A percentile compares a stretch with the other conserved stretches of the same genome.
These are phyloP conservation scores for Tarsius wallacei DNA, from an alignment of 2,797 vertebrate species.

Conservation along the genomic window DNA sequence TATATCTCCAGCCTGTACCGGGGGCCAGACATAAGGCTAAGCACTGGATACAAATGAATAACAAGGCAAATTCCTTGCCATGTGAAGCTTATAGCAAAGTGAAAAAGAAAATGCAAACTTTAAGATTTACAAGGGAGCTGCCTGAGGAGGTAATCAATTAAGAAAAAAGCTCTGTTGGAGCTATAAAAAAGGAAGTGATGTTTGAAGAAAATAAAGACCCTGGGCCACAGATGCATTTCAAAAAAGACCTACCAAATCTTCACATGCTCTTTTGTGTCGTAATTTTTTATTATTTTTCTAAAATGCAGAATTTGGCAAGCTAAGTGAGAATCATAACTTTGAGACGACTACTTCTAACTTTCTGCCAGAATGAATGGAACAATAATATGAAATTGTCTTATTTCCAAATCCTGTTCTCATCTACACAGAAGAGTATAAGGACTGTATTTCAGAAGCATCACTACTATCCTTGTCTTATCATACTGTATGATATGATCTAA, in stretches of 20 bases:
- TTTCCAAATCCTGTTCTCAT: not conserved
- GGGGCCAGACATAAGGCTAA: conserved; percentile 45
- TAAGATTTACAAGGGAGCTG: conserved; percentile 32
- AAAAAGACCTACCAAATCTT: not conserved
- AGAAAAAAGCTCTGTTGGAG: not conserved
- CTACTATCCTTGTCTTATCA: not conserved
- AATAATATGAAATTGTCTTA: not conserved
- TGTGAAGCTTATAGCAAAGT: not conserved
- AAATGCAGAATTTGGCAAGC: not conserved
- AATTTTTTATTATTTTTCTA: not conserved
- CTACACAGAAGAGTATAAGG: not conserved
- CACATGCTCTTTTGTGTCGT: not conserved
- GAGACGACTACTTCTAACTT: conserved; percentile 1
- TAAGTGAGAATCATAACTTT: not conserved
- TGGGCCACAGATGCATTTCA: not conserved
- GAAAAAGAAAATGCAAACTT: conserved; percentile 47
- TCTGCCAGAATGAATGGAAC: not conserved
- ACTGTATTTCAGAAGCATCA: not conserved
- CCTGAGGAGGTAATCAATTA: conserved; percentile 57
- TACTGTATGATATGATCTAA: not conserved
- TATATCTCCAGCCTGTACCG: conserved; percentile 13
- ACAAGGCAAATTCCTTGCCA: not conserved
- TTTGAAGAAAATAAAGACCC: conserved; percentile 25
- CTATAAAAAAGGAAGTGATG: not conserved
- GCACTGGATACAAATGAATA: conserved; percentile 41